A percentile compares a stretch with the other conserved stretches of the same genome.
Conservation (phyloP, 2,113 vertebrate genomes). For the Epinephelus cyanopodus region DNA sequence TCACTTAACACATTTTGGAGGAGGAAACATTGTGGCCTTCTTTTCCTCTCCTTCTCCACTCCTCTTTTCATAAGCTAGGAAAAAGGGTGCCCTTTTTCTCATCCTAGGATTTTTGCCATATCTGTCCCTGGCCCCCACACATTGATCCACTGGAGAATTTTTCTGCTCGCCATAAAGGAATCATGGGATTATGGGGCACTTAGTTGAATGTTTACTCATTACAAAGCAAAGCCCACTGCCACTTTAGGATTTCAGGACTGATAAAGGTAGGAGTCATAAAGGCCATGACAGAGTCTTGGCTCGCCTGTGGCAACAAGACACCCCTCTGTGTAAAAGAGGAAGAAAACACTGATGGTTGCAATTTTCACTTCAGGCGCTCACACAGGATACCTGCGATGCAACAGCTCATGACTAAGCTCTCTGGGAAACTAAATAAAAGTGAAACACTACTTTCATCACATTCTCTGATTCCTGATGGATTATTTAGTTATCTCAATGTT, state of each 20-base stretch:
- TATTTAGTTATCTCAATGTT: constrained; percentile 63
- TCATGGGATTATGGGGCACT: constrained; percentile 36
- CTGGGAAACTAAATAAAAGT: constrained; percentile 50
- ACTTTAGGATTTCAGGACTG: constrained; percentile 38
- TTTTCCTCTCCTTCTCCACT: constrained; percentile 36
- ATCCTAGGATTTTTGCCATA: constrained; percentile 18
- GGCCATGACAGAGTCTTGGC: constrained; percentile 62
- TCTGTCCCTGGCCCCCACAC: constrained; percentile 34
- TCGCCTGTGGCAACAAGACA: constrained; percentile 52
- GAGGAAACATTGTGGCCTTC: constrained; percentile 68
- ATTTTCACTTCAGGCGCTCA: constrained; percentile 63
- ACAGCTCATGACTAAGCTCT: constrained; percentile 44
- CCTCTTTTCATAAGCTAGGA: constrained; percentile 33
- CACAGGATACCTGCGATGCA: constrained; percentile 54
- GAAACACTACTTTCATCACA: constrained; percentile 64
- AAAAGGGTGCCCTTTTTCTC: constrained; percentile 19
- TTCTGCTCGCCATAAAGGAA: constrained; percentile 36
- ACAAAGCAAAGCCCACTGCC: constrained; percentile 29
- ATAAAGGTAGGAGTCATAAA: constrained; percentile 58
- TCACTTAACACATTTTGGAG: constrained; percentile 71
- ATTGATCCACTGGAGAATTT: constrained; percentile 17
- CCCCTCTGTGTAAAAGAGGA: constrained; percentile 31
- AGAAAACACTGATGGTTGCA: constrained; percentile 64
- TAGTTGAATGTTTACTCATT: constrained; percentile 60
- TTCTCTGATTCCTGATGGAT: constrained; percentile 75